phyloP scores from a whole-genome alignment of 1,140 invertebrate species.

The Trichogramma pretiosum region DNA sequence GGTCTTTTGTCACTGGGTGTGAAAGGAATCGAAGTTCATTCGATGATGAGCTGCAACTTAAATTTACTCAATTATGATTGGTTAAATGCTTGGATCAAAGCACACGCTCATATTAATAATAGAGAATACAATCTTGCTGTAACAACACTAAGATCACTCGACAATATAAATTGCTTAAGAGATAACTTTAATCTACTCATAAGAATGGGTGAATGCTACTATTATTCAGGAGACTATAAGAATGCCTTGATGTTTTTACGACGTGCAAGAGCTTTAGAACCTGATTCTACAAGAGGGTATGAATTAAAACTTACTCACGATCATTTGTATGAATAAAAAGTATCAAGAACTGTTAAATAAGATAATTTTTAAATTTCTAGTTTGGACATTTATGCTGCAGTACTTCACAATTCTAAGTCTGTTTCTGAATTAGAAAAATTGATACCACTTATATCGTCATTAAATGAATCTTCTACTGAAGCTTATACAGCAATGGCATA shows the following conservation, averaged over 20 bases:
- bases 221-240: constrained; percentile 51
- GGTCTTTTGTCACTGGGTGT: constrained; percentile 59
- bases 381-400: constrained; percentile 43
- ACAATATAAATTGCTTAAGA: constrained; percentile 51
- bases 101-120: constrained; percentile 53
- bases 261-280: constrained; percentile 49
- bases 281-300: constrained; percentile 47
- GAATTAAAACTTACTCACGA: constrained; percentile 6
- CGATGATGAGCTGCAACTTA: constrained; percentile 50
- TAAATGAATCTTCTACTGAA: constrained; percentile 47
- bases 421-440: constrained; percentile 44
- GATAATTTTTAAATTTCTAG: no score
- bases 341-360: no score
- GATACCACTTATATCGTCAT: constrained; percentile 35
- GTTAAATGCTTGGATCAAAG: constrained; percentile 64
- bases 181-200: constrained; percentile 58
- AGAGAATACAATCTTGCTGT: constrained; percentile 58
- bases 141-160: constrained; percentile 52
- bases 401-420: constrained; percentile 43
- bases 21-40: constrained; percentile 61
- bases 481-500: constrained; percentile 59
- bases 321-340: no score
- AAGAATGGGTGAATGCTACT: constrained; percentile 57
- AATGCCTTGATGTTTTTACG: constrained; percentile 44
- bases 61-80: constrained; percentile 46